These are phyloP conservation scores for Ibycter americanus DNA, from an alignment of 2,797 vertebrate species.

Conservation along the genomic window DNA sequence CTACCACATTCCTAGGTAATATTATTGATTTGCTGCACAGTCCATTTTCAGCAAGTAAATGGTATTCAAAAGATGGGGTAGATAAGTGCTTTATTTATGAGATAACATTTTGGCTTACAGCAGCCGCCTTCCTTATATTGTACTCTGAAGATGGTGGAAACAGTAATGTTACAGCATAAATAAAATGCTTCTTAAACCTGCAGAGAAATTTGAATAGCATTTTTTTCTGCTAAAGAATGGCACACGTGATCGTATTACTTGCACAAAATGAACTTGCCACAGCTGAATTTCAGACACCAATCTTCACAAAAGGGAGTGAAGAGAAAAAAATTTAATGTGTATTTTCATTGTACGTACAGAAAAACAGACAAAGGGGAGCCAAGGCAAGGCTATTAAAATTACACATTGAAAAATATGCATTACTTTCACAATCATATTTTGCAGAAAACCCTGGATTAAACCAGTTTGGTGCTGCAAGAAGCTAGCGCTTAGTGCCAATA, in stretches of 20 bases:
- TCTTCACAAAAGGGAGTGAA: neutral
- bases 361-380: neutral
- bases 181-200: slow-evolving; percentile 25
- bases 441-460: neutral
- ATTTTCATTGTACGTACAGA: neutral
- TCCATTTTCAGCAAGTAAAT: slow-evolving; percentile 3
- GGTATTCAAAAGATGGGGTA: neutral
- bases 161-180: neutral
- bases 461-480: neutral
- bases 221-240: slow-evolving; percentile 19
- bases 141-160: neutral
- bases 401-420: slow-evolving; percentile 13
- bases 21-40: neutral
- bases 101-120: slow-evolving; percentile 2
- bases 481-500: neutral
- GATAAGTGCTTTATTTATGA: slow-evolving; percentile 39
- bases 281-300: neutral
- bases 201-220: neutral
- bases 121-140: neutral
- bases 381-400: neutral
- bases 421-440: neutral
- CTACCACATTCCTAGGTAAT: neutral
- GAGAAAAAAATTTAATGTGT: neutral
- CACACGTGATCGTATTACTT: neutral
- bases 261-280: slow-evolving; percentile 1